A percentile compares a stretch with the other conserved stretches of the same genome.
Evolutionary conservation across 23 tunicate species (phyloP).

Genomic region (Styela clava): DNA sequence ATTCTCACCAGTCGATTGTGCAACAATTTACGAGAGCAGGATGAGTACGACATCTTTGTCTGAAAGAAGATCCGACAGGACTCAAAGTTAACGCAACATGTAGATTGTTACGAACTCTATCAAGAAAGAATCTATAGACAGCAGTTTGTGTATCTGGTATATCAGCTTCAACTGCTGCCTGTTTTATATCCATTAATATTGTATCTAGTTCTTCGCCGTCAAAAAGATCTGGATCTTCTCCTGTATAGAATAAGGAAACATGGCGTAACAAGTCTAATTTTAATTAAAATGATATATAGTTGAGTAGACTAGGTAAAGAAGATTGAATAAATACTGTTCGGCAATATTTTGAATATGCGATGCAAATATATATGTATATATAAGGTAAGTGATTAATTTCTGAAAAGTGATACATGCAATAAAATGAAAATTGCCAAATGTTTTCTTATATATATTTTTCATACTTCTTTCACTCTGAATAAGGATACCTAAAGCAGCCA

Average conservation of each 20-base stretch:
- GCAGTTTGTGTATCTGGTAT: constrained; percentile 69
- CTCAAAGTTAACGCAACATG: constrained; percentile 79
- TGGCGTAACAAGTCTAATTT: too few species aligned
- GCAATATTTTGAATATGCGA: background rate
- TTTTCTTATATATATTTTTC: too few species aligned
- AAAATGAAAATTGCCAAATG: too few species aligned
- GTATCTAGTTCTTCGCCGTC: constrained; percentile 86
- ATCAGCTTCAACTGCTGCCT: constrained; percentile 72
- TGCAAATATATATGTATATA: too few species aligned
- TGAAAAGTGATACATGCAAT: too few species aligned
- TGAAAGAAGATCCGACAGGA: constrained; percentile 82
- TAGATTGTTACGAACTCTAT: constrained; percentile 52
- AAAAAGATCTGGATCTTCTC: constrained; percentile 83
- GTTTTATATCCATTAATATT: constrained; percentile 87
- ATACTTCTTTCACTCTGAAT: too few species aligned
- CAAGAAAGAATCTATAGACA: constrained; percentile 68
- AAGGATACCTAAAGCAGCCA: too few species aligned
- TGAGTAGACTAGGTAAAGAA: background rate
- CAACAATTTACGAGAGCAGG: constrained; percentile 97
- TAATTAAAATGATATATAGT: too few species aligned
- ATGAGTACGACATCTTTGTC: constrained; percentile 76
- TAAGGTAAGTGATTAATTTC: too few species aligned
- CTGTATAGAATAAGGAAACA: constrained; percentile 23
- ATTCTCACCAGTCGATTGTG: constrained; percentile 93
- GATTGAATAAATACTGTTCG: background rate